phyloP scores from a whole-genome alignment of 2,797 vertebrate species.

The Buphagus erythrorhynchus region DNA sequence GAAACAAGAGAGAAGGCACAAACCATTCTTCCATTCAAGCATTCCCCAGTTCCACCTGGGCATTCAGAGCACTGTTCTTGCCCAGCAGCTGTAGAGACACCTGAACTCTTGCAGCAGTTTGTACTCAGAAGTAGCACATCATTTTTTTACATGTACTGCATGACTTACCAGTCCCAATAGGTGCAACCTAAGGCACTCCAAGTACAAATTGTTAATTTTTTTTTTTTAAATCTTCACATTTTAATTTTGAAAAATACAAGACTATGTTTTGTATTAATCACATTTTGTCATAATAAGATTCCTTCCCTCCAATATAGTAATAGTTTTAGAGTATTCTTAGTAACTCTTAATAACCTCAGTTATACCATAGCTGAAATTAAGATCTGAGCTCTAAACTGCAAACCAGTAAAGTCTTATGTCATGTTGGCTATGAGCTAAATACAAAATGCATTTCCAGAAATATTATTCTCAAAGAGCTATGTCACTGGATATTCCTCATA shows the following conservation, averaged over 20 bases:
- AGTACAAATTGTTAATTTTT: background rate
- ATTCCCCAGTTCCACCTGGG: background rate
- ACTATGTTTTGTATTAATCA: background rate
- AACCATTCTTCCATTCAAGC: background rate
- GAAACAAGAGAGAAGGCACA: background rate
- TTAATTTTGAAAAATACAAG: background rate
- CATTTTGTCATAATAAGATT: fast-evolving
- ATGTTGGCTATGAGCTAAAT: background rate
- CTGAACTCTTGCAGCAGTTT: background rate
- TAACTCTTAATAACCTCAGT: background rate
- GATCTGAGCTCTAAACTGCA: background rate
- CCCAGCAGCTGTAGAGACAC: background rate
- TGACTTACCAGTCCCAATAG: background rate
- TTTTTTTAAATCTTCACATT: background rate
- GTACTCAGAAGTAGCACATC: background rate
- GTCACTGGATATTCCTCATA: background rate
- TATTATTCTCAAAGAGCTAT: background rate
- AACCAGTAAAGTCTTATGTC: background rate
- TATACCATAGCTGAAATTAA: background rate
- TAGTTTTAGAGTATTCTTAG: background rate
- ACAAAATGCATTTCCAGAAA: background rate
- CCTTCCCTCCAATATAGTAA: background rate
- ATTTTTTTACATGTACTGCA: background rate
- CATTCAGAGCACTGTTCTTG: background rate
- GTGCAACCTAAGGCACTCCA: background rate